A percentile compares a stretch with the other conserved stretches of the same genome.
These are phyloP conservation scores for Auanema sp. DNA, from an alignment of 2,888 invertebrate genomes.

Conservation along the genomic window DNA sequence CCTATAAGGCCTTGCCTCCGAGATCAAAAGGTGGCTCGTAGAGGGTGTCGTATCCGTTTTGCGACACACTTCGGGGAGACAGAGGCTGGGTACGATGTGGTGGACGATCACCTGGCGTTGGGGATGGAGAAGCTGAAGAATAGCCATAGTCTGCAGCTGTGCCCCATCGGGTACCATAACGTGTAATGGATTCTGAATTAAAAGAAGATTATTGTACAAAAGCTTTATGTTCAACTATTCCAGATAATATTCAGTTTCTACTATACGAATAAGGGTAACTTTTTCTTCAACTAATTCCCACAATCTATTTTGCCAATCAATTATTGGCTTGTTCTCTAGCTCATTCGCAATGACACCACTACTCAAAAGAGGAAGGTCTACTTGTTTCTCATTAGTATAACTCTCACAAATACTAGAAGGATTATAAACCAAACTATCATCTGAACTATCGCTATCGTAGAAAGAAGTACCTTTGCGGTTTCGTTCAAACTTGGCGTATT, in stretches of 20 bases:
- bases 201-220: neutral
- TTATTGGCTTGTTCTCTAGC: constrained; percentile 17
- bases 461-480: constrained; percentile 42
- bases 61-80: constrained; percentile 41
- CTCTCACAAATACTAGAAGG: neutral
- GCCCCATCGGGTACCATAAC: constrained; percentile 47
- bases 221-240: constrained; percentile 18
- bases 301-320: constrained; percentile 31
- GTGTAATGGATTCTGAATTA: constrained; percentile 46
- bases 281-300: constrained; percentile 44
- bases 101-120: constrained; percentile 27
- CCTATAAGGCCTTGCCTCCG: constrained; percentile 2
- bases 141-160: constrained; percentile 39
- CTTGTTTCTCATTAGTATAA: neutral
- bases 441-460: constrained; percentile 24
- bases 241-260: constrained; percentile 41
- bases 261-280: constrained; percentile 41
- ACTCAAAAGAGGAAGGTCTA: neutral
- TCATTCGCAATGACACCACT: constrained; percentile 16
- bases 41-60: constrained; percentile 38
- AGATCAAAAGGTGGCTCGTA: constrained; percentile 29
- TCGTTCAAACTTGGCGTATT: constrained; percentile 48
- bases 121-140: constrained; percentile 41
- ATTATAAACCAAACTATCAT: neutral
- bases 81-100: constrained; percentile 51